Evolutionary conservation across 92 coral and sea anemone species (phyloP).

Genomic region (Hydrozoanthus gracilis): DNA sequence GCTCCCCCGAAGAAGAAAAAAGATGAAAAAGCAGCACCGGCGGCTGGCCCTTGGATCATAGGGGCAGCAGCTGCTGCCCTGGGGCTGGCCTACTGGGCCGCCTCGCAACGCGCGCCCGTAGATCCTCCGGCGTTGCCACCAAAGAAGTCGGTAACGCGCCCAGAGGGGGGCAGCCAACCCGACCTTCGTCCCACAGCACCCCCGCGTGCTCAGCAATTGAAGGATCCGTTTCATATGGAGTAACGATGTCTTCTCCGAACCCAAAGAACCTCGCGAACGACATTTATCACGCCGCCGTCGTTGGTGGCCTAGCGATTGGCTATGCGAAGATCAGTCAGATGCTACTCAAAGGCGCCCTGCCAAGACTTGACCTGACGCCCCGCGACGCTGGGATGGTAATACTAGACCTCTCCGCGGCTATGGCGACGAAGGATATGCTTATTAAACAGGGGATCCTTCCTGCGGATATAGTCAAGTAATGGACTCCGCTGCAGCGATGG

Average conservation of each 20-base stretch:
- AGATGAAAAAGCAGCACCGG: neutral
- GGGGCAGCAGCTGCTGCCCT: neutral
- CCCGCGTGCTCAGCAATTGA: constrained; percentile 11
- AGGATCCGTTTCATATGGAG: constrained; percentile 5
- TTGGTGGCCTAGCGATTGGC: neutral
- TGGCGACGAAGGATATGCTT: neutral
- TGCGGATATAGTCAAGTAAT: neutral
- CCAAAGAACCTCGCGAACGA: neutral
- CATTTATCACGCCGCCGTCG: neutral
- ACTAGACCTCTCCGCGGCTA: neutral
- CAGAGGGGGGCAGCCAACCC: neutral
- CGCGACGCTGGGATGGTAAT: neutral
- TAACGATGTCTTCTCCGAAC: constrained; percentile 4
- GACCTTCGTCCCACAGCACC: too few species aligned
- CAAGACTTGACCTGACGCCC: constrained; percentile 1
- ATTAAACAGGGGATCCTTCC: neutral
- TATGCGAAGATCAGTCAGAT: constrained; percentile 13
- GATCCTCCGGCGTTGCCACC: neutral
- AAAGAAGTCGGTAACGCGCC: neutral
- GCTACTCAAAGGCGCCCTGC: neutral
- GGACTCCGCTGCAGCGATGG: neutral
- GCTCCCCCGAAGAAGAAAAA: neutral
- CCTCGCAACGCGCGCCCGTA: neutral
- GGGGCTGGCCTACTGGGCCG: neutral
- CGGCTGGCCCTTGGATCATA: neutral